phyloP scores from a whole-genome alignment of 1,140 invertebrate species.

The Scaptomyza pallida region DNA sequence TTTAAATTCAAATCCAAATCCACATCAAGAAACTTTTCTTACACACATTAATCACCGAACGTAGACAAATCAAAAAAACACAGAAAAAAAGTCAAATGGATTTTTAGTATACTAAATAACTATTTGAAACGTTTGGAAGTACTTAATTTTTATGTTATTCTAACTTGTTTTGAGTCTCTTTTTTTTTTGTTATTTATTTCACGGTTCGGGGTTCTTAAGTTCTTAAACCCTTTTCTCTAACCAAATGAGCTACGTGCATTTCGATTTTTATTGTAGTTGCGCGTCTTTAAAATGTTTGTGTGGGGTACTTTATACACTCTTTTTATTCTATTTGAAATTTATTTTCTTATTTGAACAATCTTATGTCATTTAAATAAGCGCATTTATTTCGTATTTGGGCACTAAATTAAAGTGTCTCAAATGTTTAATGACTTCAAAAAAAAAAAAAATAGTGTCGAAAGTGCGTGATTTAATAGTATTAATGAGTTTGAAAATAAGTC shows the following conservation, averaged over 20 bases:
- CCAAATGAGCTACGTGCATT: conserved; percentile 61
- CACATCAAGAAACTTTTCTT: conserved; percentile 12
- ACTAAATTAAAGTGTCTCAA: conserved; percentile 29
- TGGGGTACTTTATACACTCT: conserved; percentile 28
- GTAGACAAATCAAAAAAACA: conserved; percentile 50
- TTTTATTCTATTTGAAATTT: background rate
- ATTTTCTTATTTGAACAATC: conserved; percentile 13
- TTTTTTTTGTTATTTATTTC: conserved; percentile 42
- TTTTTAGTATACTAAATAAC: conserved; percentile 1
- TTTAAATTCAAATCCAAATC: conserved; percentile 16
- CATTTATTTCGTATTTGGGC: conserved; percentile 31
- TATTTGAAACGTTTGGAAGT: conserved; percentile 36
- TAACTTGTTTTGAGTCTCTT: conserved; percentile 39
- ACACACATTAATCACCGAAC: conserved; percentile 58
- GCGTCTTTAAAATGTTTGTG: conserved; percentile 1
- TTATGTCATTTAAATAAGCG: conserved; percentile 45
- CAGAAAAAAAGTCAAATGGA: conserved; percentile 15
- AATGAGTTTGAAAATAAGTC: no score
- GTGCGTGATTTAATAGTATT: conserved; percentile 23
- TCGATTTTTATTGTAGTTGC: conserved; percentile 54
- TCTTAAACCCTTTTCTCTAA: conserved; percentile 23
- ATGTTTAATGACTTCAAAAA: conserved; percentile 28
- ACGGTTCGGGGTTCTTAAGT: conserved; percentile 21
- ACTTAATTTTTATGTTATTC: conserved; percentile 65
- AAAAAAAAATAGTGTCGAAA: background rate